A percentile compares a stretch with the other conserved stretches of the same genome.
Evolutionary conservation across 1,140 invertebrate species (phyloP).

Genomic region (Macrocentrus cingulum): DNA sequence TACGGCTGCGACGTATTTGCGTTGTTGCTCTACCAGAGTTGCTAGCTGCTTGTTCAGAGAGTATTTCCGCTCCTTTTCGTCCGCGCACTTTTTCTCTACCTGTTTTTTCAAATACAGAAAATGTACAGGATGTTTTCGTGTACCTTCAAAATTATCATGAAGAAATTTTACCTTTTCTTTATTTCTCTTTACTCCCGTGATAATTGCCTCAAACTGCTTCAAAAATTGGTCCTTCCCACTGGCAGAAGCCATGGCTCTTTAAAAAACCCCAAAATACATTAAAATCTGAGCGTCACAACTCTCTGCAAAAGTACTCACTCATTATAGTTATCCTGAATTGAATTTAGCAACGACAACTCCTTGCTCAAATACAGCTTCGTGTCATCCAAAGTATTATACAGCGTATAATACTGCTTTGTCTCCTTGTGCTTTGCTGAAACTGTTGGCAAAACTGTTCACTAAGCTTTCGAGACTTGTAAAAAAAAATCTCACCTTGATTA

Average conservation of each 20-base stretch:
- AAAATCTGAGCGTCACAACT: too few species aligned
- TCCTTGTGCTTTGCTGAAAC: constrained; percentile 93
- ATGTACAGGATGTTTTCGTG: too few species aligned
- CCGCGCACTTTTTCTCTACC: constrained; percentile 62
- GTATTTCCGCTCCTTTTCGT: constrained; percentile 74
- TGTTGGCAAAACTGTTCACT: constrained; percentile 56
- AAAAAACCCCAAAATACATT: too few species aligned
- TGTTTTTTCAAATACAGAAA: constrained; percentile 32
- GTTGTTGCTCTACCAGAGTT: constrained; percentile 76
- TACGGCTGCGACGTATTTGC: constrained; percentile 82
- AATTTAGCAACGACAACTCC: constrained; percentile 89
- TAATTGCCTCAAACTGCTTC: constrained; percentile 83
- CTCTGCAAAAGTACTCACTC: constrained; percentile 76
- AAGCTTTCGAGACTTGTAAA: not conserved
- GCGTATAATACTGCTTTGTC: constrained; percentile 95
- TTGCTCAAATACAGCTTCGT: constrained; percentile 89
- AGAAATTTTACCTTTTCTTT: constrained; percentile 70
- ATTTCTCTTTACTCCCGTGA: constrained; percentile 81
- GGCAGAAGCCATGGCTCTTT: constrained; percentile 69
- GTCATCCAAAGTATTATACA: constrained; percentile 95
- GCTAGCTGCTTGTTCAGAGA: constrained; percentile 71
- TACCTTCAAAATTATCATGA: too few species aligned
- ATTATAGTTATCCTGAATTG: constrained; percentile 90
- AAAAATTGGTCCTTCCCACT: constrained; percentile 82
- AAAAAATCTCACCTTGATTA: constrained; percentile 72